A percentile compares a stretch with the other conserved stretches of the same genome.
These are phyloP conservation scores for Drosophila kepulauana DNA, from an alignment of 1,140 invertebrate species.

Conservation along the genomic window DNA sequence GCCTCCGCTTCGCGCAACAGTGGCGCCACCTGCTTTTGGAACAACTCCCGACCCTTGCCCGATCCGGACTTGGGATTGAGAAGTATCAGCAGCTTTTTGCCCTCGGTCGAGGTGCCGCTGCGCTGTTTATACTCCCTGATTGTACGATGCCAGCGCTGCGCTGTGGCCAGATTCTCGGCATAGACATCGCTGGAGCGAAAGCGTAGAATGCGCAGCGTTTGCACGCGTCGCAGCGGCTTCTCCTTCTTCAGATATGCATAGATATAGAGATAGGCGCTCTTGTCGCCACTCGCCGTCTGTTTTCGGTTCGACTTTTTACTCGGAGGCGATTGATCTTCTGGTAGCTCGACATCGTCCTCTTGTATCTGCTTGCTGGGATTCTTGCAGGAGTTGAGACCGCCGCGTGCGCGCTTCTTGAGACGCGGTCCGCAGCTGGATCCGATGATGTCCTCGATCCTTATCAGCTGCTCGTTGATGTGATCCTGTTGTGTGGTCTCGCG, in stretches of 20 bases:
- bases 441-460: conserved; percentile 90
- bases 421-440: conserved; percentile 92
- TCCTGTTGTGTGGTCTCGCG: conserved; percentile 87
- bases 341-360: not conserved
- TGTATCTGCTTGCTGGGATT: conserved; percentile 64
- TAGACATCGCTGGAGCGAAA: conserved; percentile 92
- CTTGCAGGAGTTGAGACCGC: conserved; percentile 86
- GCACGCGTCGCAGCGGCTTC: conserved; percentile 89
- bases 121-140: conserved; percentile 78
- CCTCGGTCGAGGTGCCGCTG: not conserved
- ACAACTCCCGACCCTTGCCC: conserved; percentile 93
- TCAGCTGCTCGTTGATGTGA: conserved; percentile 90
- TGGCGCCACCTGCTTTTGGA: conserved; percentile 93
- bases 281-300: conserved; percentile 85
- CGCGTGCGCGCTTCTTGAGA: conserved; percentile 88
- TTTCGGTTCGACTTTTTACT: no score
- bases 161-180: conserved; percentile 92
- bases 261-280: conserved; percentile 93
- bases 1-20: conserved; percentile 94
- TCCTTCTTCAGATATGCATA: conserved; percentile 92
- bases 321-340: conserved; percentile 9
- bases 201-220: conserved; percentile 92
- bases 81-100: conserved; percentile 89
- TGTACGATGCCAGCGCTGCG: conserved; percentile 90
- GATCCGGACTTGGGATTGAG: conserved; percentile 97